These are phyloP conservation scores for Ailuropoda melanoleuca DNA, from an alignment of 2,113 vertebrate species.

Conservation along the genomic window DNA sequence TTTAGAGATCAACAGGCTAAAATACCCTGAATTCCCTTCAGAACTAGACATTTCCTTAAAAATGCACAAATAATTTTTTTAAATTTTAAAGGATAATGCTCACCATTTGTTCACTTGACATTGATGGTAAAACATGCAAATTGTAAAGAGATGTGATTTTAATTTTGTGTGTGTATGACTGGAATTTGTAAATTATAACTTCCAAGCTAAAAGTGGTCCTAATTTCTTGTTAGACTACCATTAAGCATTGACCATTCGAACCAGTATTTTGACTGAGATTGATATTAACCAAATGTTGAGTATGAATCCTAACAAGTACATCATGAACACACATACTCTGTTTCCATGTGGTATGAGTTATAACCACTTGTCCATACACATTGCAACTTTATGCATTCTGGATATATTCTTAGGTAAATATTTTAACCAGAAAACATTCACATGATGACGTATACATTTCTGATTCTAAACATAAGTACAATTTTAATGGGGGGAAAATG, in stretches of 20 bases:
- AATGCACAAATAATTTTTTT: background rate
- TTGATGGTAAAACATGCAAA: background rate
- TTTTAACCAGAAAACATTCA: background rate
- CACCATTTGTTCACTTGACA: background rate
- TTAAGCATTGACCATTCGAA: background rate
- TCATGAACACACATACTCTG: background rate
- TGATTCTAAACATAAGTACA: slow-evolving; percentile 48
- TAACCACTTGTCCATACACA: background rate
- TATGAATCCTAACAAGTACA: background rate
- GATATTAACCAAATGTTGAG: background rate
- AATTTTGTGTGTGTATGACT: background rate
- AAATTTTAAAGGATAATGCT: background rate
- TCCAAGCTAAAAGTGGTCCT: background rate
- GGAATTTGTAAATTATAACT: background rate
- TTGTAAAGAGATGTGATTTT: background rate
- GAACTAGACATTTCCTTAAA: background rate
- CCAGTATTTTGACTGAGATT: background rate
- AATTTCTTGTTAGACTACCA: background rate
- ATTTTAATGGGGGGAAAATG: background rate
- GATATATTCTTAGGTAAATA: background rate
- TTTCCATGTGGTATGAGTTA: background rate
- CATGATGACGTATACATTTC: background rate
- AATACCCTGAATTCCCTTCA: background rate
- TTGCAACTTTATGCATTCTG: background rate
- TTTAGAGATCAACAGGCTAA: background rate